Evolutionary conservation across 2,797 vertebrate genomes (phyloP), one percentile per base, ranked within the genome.

Genomic region (Serranus cabrilla): DNA sequence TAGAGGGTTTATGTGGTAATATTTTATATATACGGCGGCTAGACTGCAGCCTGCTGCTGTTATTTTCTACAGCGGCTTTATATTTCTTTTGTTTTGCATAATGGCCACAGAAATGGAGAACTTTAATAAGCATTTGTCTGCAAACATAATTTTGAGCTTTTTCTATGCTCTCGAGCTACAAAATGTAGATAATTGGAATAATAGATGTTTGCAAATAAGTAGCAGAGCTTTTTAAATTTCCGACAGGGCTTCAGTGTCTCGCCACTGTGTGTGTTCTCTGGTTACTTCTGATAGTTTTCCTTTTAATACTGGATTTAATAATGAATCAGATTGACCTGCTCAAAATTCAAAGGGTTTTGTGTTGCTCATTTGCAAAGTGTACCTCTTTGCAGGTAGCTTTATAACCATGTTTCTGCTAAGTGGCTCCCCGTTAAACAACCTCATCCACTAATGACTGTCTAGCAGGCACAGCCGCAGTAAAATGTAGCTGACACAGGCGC

Each of bases 371-470:
- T 80, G 58, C 58, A 58, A 67, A 47, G 59, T 20, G 9, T 58
- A 18, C 18, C 23, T 78, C 42, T 78, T 84, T 77, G 25, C 69
- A 80, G 85, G 76, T 93, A 80, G 55, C 78, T 80, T 61, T 83
- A 57, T 23, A 18, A 51, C 46, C 63, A 40, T 11, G 62, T 76
- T 60, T 57, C 55, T 67, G 49, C 65, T 85, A 88, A 93, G 85
- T 86, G 74, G 74, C 72, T 86, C 43, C 72, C 73, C 71, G 84
- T 83, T 80, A 77, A 87, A 89, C 70, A 84, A 76, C 79, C 80
- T 62, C 74, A 68, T 82, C 64, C 74, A 70, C 81, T 91, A 92
- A 92, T 89, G 85, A 91, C 72, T 81, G 67, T 89, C 79, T 88
- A 79, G 76, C 64, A 89, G 89, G 82, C 88, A 89, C 81, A 88